A percentile compares a stretch with the other conserved stretches of the same genome.
Conservation (phyloP, 2,113 vertebrate genomes). For the Rousettus leschenaultii region DNA sequence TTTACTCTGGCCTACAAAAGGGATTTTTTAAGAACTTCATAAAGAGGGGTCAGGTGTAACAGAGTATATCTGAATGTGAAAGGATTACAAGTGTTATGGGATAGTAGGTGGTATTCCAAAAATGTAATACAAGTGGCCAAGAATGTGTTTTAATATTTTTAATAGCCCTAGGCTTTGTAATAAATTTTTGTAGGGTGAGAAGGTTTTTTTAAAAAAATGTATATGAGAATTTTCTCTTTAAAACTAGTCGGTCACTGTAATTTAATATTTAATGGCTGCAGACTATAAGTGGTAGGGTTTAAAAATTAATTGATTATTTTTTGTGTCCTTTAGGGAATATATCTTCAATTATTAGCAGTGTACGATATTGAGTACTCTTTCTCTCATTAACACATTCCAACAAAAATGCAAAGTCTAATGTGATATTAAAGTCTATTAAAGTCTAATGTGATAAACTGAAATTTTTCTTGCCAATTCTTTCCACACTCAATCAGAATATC, state of each 20-base stretch:
- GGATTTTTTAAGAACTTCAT: neutral
- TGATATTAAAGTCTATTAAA: neutral
- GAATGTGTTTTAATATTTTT: conserved; percentile 55
- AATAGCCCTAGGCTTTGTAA: conserved; percentile 13
- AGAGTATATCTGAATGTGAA: neutral
- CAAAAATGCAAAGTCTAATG: conserved; percentile 3
- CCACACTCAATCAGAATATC: neutral
- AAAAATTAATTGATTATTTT: conserved; percentile 30
- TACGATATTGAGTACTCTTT: neutral
- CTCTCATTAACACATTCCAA: neutral
- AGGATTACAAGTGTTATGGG: conserved; percentile 6
- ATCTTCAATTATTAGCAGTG: conserved; percentile 16
- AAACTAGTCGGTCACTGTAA: conserved; percentile 1
- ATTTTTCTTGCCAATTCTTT: neutral
- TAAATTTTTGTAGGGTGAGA: conserved; percentile 48
- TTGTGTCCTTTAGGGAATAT: neutral
- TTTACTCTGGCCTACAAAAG: neutral
- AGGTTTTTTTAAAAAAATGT: neutral
- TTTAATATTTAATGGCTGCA: conserved; percentile 11
- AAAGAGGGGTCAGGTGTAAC: neutral
- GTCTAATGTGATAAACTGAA: neutral
- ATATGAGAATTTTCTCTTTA: neutral
- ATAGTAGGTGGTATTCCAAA: neutral
- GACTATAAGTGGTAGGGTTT: neutral
- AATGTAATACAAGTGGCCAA: conserved; percentile 40